Base-by-base conservation (phyloP, 2,797 vertebrate species). In the Coendou prehensilis region DNA sequence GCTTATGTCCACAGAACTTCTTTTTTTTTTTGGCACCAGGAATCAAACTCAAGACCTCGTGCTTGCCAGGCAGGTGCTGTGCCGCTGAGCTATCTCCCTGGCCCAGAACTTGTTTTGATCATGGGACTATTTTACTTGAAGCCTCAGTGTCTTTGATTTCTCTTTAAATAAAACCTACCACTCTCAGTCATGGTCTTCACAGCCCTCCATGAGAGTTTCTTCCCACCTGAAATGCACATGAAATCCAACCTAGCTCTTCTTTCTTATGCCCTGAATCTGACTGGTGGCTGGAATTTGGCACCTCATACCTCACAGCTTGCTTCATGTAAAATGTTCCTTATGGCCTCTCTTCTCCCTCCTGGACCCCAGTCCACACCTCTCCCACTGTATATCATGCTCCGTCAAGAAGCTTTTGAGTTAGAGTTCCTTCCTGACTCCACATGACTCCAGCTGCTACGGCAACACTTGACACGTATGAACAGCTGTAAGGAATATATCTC, bases 291-390 rank as follows among this genome's bases (percentile, higher is more conserved):
- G 8, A 28, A 30, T 41, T 6, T 5, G 0, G 28, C 33, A 17
- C 0, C 63, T 4, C 9, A 3, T 0, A 0, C 10, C 26, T 33
- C 52, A 5, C 15, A 1, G 67, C 30, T 17, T 0, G 30, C 41
- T 18, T 45, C 45, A 1, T 1, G 1, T 33, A 15, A 15, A 3
- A 5, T 14, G 59, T 6, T 13, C 91, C 23, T 20, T 28, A 0
- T 3, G n/a, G 37, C 2, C 2, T 50, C 22, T 11, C 47, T 52
- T 20, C 41, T 13, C 28, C 41, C 73, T 75, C 11, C 85, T 6
- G 41, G 81, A 85, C 73, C 50, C n/a, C 8, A 5, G 22, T n/a
- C 28, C 26, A 0, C 28, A 9, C 52, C 15, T 69, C 59, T 57
- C 26, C 84, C 63, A 17, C 80, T 4, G 30, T 23, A 10, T 37